Evolutionary conservation across 2,888 invertebrate species (phyloP), one percentile per base, ranked within the genome.

Genomic region (Timema podura): DNA sequence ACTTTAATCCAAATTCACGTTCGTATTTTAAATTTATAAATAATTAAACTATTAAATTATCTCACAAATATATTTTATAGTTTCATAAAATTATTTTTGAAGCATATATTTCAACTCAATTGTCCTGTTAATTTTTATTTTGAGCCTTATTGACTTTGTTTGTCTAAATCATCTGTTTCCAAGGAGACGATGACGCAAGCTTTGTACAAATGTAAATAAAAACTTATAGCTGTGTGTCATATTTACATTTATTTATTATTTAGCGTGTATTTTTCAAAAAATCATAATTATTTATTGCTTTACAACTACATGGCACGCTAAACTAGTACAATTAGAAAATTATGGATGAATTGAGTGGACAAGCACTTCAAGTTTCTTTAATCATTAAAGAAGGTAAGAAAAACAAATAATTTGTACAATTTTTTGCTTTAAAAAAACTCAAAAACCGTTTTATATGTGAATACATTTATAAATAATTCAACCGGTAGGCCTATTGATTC

Each of bases 301-400:
- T 67, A 48, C 67, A 47, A 30, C 30, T 30, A 30, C 30, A 30
- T 30, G 30, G 30, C 30, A 30, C 30, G 30, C 30, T 30, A 30
- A 30, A 1, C 30, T 30, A 30, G 30, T 30, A 30, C 30, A 30
- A 30, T 30, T 30, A 3, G 30, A 30, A 46, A 64, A 54, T 6
- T 47, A 69, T 89, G 89, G 87, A 89, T 77, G 87, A 89, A 77
- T 80, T 89, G 74, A 81, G 81, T 70, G 88, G 87, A 73, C 85
- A 86, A 72, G 86, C 85, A 76, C 85, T 89, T 71, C 88, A 89
- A 80, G 86, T 90, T 75, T 87, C 89, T 73, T 81, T 90, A 68
- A 86, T 86, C 73, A 83, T 90, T 48, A 88, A 87, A 80, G 88
- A 89, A 82, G 89, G 68, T 61, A 61, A 68, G 68, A 2, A 2